Percentiles rank a stretch among this genome's conserved stretches.
Conservation (phyloP, 2,113 vertebrate species). For the Phoxinus phoxinus region DNA sequence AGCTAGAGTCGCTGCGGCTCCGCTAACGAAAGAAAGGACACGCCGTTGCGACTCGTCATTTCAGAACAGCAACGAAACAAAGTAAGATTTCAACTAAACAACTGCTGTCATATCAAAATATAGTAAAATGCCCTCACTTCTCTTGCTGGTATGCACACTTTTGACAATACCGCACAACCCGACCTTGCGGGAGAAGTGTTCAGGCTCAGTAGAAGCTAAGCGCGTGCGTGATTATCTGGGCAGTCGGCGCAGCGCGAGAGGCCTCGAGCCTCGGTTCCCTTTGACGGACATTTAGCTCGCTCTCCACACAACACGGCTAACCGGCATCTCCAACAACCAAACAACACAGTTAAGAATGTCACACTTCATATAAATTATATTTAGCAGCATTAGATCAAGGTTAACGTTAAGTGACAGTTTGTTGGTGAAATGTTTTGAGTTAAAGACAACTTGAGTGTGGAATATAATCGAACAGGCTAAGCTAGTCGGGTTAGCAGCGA, state of each 20-base stretch:
- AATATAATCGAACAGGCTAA: not conserved
- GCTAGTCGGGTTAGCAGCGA: constrained; percentile 20
- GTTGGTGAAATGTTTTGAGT: not conserved
- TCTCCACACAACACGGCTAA: not conserved
- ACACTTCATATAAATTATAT: not conserved
- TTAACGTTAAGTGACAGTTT: not conserved
- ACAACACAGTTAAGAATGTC: not conserved
- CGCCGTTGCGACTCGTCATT: not conserved
- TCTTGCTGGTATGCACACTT: not conserved
- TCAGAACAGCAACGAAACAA: not conserved
- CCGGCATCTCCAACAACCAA: not conserved
- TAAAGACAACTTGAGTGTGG: not conserved
- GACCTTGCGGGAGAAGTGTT: constrained; percentile 20
- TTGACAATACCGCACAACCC: not conserved
- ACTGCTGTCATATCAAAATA: not conserved
- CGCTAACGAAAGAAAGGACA: constrained; percentile 47
- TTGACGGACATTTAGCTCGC: not conserved
- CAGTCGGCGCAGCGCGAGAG: not conserved
- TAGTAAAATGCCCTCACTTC: not conserved
- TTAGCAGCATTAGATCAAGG: not conserved
- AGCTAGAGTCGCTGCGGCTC: constrained; percentile 57
- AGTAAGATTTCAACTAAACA: not conserved
- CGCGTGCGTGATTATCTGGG: not conserved
- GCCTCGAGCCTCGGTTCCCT: not conserved
- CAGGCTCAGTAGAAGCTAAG: not conserved